Evolutionary conservation across 2,113 vertebrate genomes (phyloP), one percentile per base, ranked within the genome.

Genomic region (Oryzias curvinotus): DNA sequence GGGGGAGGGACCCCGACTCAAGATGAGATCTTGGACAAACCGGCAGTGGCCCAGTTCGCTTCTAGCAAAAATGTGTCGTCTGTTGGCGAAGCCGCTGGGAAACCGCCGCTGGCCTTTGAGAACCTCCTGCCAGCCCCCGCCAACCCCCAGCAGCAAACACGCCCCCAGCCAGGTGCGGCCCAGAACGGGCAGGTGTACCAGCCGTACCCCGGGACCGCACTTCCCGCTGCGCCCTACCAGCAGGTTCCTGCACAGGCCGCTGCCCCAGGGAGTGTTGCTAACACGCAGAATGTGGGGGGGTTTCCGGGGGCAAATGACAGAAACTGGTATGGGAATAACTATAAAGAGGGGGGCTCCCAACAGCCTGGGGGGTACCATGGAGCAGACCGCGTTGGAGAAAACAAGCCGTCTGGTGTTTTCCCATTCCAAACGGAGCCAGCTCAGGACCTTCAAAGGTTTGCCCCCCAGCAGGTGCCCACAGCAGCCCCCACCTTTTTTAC

Each of bases 21-120:
- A 75, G 97, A 99, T 0, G 97, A 99, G 85, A 94, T 96, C 68
- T 96, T 97, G 95, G 97, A 98, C 74, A 94, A 94, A 17, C 92
- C 94, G 0, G 85, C 82, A 48, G 14, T 41, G 84, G 93, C 0
- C 76, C 65, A 92, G 47, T 74, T 85, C 1, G 5, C 57, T 2
- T 51, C 74, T 5, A 65, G 18, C 21, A 16, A 43, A 50, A 65
- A 65, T 61, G 71, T 57, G 49, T 21, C 53, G 26, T 72, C 67
- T 41, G 13, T 36, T n/a, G 52, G 25, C 21, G 68, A 80, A 54
- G 54, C 52, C 12, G 53, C 62, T 13, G 25, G 67, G 26, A 50
- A 57, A 3, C 50, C 45, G 41, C 26, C 83, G 4, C 4, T 28
- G 5, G 26, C 47, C 3, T 80, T 76, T 57, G 63, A 73, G 30